These are phyloP conservation scores for Planiliza haematocheilus DNA, from an alignment of 2,113 vertebrate species.

Conservation along the genomic window DNA sequence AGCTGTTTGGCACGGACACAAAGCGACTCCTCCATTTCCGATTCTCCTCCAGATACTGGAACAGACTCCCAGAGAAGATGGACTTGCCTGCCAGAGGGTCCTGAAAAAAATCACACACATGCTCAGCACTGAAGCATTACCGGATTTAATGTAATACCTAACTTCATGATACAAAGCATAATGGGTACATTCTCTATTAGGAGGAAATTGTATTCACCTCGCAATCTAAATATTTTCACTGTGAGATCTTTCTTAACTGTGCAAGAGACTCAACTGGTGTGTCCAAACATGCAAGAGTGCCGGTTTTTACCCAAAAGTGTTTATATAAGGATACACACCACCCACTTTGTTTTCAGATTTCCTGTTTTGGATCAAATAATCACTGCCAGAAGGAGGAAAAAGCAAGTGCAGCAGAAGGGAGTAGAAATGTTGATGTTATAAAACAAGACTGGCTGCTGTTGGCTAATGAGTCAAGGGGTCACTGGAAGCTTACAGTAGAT, in stretches of 20 bases:
- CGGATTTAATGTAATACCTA: no score
- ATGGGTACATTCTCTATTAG: neutral
- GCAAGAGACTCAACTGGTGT: neutral
- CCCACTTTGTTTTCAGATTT: slow-evolving; percentile 54
- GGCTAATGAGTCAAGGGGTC: no score
- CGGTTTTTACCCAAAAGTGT: slow-evolving; percentile 34
- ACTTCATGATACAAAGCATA: no score
- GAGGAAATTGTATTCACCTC: neutral
- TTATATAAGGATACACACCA: slow-evolving; percentile 49
- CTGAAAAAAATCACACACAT: slow-evolving; percentile 65
- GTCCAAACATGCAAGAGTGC: slow-evolving; percentile 4
- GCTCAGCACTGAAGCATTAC: neutral
- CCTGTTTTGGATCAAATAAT: slow-evolving; percentile 58
- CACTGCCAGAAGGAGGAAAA: slow-evolving; percentile 23
- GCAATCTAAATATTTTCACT: neutral
- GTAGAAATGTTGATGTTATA: neutral
- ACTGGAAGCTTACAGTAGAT: no score
- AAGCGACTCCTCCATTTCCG: slow-evolving; percentile 95
- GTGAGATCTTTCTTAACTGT: neutral
- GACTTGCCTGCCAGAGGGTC: slow-evolving; percentile 88
- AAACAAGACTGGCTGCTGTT: neutral
- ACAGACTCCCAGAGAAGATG: slow-evolving; percentile 94
- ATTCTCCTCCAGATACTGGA: slow-evolving; percentile 94
- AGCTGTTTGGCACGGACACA: slow-evolving; percentile 90
- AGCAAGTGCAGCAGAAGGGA: neutral